phyloP scores from a whole-genome alignment of 2,797 vertebrate species.

The Cirrhinus molitorella region DNA sequence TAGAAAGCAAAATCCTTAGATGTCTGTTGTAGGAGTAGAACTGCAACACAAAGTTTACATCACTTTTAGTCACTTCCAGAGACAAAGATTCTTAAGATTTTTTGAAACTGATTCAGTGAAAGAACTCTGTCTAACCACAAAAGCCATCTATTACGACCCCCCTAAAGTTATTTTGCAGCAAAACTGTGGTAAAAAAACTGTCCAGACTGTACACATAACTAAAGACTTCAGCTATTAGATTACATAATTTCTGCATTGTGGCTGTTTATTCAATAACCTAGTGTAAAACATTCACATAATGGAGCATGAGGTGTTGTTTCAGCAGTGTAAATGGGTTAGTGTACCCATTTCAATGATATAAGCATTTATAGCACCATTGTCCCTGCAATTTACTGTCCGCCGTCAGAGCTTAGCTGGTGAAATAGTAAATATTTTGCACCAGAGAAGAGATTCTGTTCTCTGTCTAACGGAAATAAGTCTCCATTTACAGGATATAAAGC shows the following conservation, averaged over 20 bases:
- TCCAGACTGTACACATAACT: not conserved
- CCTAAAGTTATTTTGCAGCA: not conserved
- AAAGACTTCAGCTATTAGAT: slow-evolving; percentile 23
- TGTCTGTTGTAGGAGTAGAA: not conserved
- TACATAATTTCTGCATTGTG: slow-evolving; percentile 12
- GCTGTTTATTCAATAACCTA: slow-evolving; percentile 22
- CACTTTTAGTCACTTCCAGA: not conserved
- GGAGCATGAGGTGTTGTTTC: slow-evolving; percentile 20
- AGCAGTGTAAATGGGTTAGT: slow-evolving; percentile 22
- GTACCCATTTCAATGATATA: slow-evolving; percentile 36
- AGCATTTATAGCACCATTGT: slow-evolving; percentile 22
- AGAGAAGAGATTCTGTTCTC: not conserved
- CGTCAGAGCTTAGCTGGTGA: not conserved
- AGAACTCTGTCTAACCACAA: not conserved
- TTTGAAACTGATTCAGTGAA: not conserved
- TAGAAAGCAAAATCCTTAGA: not conserved
- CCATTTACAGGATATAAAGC: not conserved
- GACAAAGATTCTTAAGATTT: too few species aligned
- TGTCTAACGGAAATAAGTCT: not conserved
- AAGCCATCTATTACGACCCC: not conserved
- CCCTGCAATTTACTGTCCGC: slow-evolving; percentile 6
- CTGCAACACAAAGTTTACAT: not conserved
- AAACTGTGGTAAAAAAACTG: not conserved
- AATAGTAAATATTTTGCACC: slow-evolving; percentile 26
- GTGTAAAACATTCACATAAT: slow-evolving; percentile 45